Evolutionary conservation across 2,797 vertebrate species (phyloP).

Genomic region (Phrynocephalus forsythii): DNA sequence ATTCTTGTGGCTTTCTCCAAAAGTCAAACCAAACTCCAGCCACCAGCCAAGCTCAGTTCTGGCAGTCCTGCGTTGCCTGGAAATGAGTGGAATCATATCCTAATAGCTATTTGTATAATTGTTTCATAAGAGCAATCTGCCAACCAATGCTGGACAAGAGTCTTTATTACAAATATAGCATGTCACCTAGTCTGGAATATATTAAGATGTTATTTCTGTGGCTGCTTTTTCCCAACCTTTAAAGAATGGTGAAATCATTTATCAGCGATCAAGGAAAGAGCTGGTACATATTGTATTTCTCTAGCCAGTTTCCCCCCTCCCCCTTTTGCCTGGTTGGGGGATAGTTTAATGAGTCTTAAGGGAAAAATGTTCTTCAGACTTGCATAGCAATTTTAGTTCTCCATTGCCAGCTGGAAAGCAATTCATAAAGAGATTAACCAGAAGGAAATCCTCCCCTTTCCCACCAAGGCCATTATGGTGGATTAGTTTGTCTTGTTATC

Average conservation of each 20-base stretch:
- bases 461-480: slow-evolving; percentile 6
- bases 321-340: neutral
- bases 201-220: slow-evolving; percentile 85
- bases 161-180: slow-evolving; percentile 84
- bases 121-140: slow-evolving; percentile 78
- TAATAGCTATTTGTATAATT: slow-evolving; percentile 86
- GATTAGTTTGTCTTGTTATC: neutral
- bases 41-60: slow-evolving; percentile 75
- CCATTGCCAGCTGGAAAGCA: slow-evolving; percentile 33
- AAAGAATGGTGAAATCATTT: slow-evolving; percentile 82
- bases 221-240: slow-evolving; percentile 77
- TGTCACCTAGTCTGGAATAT: slow-evolving; percentile 84
- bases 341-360: slow-evolving; percentile 26
- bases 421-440: slow-evolving; percentile 34
- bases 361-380: slow-evolving; percentile 43
- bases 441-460: neutral
- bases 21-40: slow-evolving; percentile 81
- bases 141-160: slow-evolving; percentile 80
- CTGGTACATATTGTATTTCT: slow-evolving; percentile 53
- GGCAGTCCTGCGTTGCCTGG: slow-evolving; percentile 80
- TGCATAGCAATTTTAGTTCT: slow-evolving; percentile 46
- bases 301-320: slow-evolving; percentile 15
- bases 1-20: slow-evolving; percentile 86
- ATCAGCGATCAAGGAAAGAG: slow-evolving; percentile 78
- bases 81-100: slow-evolving; percentile 84